These are phyloP conservation scores for Sitodiplosis mosellana DNA, from an alignment of 1,140 invertebrate species.

Conservation along the genomic window DNA sequence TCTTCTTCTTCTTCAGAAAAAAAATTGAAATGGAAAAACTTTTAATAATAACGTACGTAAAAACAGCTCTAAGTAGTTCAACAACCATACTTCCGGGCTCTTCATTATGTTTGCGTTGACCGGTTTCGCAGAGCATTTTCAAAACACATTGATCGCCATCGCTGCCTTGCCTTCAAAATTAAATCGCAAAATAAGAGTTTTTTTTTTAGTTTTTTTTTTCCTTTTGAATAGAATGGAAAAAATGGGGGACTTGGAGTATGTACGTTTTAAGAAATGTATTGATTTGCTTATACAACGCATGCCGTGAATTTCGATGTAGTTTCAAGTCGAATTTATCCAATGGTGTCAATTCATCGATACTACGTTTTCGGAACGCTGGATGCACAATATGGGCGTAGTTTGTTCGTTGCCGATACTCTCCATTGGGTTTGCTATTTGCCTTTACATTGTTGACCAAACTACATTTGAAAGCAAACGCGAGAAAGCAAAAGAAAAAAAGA, in stretches of 20 bases:
- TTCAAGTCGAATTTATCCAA: slow-evolving; percentile 27
- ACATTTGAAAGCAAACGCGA: too few species aligned
- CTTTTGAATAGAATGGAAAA: neutral
- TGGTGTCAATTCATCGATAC: slow-evolving; percentile 23
- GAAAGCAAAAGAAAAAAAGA: too few species aligned
- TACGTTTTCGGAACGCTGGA: slow-evolving; percentile 34
- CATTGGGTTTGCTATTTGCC: too few species aligned
- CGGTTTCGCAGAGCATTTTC: slow-evolving; percentile 56
- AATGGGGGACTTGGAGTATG: slow-evolving; percentile 14
- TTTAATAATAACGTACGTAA: neutral
- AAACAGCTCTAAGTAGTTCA: slow-evolving; percentile 7
- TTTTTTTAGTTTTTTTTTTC: neutral
- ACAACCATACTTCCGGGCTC: slow-evolving; percentile 21
- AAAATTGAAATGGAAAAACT: neutral
- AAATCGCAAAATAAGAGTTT: neutral
- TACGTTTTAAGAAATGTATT: slow-evolving; percentile 37
- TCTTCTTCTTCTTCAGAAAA: neutral
- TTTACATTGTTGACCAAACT: too few species aligned
- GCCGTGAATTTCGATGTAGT: slow-evolving; percentile 34
- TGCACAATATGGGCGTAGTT: slow-evolving; percentile 22
- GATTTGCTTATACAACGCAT: slow-evolving; percentile 35
- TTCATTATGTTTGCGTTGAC: slow-evolving; percentile 38
- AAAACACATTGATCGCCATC: slow-evolving; percentile 46
- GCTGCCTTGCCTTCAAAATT: slow-evolving; percentile 16
- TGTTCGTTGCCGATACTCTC: too few species aligned